A percentile compares a stretch with the other conserved stretches of the same genome.
phyloP scores from a whole-genome alignment of 1,140 invertebrate species.

The Mercenaria mercenaria region DNA sequence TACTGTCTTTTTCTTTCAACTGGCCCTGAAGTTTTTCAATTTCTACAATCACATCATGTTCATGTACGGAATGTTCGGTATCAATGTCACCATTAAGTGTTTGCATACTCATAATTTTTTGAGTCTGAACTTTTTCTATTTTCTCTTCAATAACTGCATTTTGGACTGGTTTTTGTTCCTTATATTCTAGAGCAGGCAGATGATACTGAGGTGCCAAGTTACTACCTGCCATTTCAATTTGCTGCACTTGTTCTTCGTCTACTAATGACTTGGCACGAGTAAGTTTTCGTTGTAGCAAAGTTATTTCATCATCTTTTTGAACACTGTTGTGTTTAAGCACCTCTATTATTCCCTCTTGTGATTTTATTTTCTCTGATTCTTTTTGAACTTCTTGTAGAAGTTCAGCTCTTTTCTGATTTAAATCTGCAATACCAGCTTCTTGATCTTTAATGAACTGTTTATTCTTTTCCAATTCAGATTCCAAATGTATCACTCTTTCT shows the following conservation, averaged over 20 bases:
- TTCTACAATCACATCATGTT: constrained; percentile 65
- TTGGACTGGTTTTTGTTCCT: constrained; percentile 62
- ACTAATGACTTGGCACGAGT: constrained; percentile 63
- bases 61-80: constrained; percentile 39
- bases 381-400: constrained; percentile 65
- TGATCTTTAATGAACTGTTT: constrained; percentile 69
- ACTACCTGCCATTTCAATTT: constrained; percentile 54
- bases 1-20: constrained; percentile 79
- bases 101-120: neutral
- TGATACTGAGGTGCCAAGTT: neutral
- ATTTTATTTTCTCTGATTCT: constrained; percentile 52
- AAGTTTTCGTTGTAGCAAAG: constrained; percentile 67
- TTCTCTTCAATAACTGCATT: constrained; percentile 23
- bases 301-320: constrained; percentile 75
- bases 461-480: constrained; percentile 38
- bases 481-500: constrained; percentile 38
- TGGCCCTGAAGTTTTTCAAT: constrained; percentile 73
- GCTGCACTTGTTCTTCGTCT: constrained; percentile 64
- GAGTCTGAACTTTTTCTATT: constrained; percentile 38
- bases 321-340: constrained; percentile 69
- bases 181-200: constrained; percentile 72
- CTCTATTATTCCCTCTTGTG: constrained; percentile 71
- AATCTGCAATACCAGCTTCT: constrained; percentile 70
- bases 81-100: neutral
- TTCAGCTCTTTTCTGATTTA: constrained; percentile 73